Conservation (phyloP, 30 jellyfish, hydroid and myxozoan genomes). For the Clytia hemisphaerica region DNA sequence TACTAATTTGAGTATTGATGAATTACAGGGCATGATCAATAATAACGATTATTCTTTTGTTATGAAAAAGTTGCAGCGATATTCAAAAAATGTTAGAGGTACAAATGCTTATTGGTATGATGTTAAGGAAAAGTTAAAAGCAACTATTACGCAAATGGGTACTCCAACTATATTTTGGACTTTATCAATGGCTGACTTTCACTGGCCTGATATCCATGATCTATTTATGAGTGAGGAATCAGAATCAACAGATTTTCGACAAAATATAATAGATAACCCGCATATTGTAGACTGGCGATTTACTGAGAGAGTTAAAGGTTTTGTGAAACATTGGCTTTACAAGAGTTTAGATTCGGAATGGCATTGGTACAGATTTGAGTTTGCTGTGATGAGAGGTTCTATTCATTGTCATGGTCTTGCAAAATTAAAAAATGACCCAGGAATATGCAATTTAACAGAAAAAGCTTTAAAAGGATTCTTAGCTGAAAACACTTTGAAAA, state of each 20-base stretch:
- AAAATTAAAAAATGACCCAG: too few species aligned
- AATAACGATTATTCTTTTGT: background rate
- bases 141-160: too few species aligned
- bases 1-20: background rate
- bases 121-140: too few species aligned
- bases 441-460: constrained; percentile 25
- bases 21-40: background rate
- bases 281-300: constrained; percentile 19
- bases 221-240: background rate
- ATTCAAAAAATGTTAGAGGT: background rate
- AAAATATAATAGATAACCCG: constrained; percentile 31
- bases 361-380: too few species aligned
- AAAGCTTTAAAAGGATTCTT: constrained; percentile 25
- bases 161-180: constrained; percentile 24
- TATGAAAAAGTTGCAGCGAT: background rate
- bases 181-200: constrained; percentile 20
- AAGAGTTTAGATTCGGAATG: constrained; percentile 21
- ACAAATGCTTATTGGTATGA: background rate
- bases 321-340: too few species aligned
- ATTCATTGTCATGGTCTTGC: too few species aligned
- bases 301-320: constrained; percentile 23
- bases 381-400: constrained; percentile 3
- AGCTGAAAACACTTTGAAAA: constrained; percentile 8
- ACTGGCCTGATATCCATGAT: too few species aligned
- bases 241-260: background rate